phyloP scores from a whole-genome alignment of 2,888 invertebrate genomes.

The Barypeithes pellucidus region DNA sequence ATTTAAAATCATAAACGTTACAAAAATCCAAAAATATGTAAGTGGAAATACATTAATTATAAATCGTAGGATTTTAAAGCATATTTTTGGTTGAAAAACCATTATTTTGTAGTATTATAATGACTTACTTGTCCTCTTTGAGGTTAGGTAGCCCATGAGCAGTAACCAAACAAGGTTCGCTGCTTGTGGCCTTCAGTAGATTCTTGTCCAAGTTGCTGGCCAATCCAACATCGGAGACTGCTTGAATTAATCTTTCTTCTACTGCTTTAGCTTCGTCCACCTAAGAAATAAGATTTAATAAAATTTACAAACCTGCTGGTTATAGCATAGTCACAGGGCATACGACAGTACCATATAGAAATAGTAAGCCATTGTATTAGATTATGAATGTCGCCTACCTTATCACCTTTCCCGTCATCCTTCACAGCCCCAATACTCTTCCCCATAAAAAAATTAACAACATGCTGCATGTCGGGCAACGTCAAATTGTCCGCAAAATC shows the following conservation, averaged over 20 bases:
- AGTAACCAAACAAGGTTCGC: slow-evolving; percentile 64
- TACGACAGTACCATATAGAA: too few species aligned
- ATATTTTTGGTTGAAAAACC: too few species aligned
- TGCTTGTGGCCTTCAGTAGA: slow-evolving; percentile 67
- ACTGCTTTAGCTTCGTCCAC: slow-evolving; percentile 62
- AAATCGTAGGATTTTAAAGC: too few species aligned
- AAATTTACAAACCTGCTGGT: too few species aligned
- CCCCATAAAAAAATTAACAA: slow-evolving; percentile 79
- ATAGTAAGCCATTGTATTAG: too few species aligned
- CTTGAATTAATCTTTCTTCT: slow-evolving; percentile 67
- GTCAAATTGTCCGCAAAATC: slow-evolving; percentile 77
- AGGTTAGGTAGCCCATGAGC: slow-evolving; percentile 66
- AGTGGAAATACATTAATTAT: too few species aligned
- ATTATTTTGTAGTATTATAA: neutral
- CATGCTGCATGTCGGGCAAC: slow-evolving; percentile 79
- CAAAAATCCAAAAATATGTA: too few species aligned
- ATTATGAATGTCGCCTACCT: too few species aligned
- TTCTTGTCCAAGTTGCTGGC: slow-evolving; percentile 68
- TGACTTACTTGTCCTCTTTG: slow-evolving; percentile 69
- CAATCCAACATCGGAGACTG: slow-evolving; percentile 67
- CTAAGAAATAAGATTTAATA: slow-evolving; percentile 22
- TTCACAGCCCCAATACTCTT: slow-evolving; percentile 53
- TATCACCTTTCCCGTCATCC: slow-evolving; percentile 58
- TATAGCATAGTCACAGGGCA: too few species aligned
- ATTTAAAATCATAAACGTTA: too few species aligned